Percentiles rank a stretch among this genome's conserved stretches.
Conservation (phyloP, 2,113 vertebrate species). For the Nymphicus hollandicus region DNA sequence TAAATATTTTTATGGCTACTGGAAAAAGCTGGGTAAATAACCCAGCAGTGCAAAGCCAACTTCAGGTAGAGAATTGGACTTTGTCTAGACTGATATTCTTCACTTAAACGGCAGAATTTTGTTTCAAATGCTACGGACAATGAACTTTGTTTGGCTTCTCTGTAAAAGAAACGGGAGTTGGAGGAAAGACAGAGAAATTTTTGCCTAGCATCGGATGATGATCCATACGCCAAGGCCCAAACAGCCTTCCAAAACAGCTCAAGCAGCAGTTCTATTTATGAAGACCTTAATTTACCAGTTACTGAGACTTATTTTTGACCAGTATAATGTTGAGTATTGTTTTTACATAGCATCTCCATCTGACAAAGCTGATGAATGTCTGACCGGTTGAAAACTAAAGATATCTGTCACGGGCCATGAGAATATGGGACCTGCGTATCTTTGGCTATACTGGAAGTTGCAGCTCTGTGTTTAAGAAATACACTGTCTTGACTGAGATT, state of each 20-base stretch:
- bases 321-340: not conserved
- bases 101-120: not conserved
- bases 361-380: not conserved
- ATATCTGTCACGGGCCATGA: not conserved
- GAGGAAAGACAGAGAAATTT: not conserved
- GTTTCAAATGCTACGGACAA: not conserved
- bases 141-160: not conserved
- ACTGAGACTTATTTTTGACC: not conserved
- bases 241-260: not conserved
- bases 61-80: not conserved
- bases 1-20: not conserved
- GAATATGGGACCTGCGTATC: accelerated
- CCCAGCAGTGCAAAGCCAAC: not conserved
- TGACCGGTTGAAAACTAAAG: not conserved
- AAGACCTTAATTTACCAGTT: not conserved
- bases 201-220: not conserved
- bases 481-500: not conserved
- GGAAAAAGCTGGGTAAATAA: not conserved
- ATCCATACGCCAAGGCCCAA: not conserved
- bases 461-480: not conserved
- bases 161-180: not conserved
- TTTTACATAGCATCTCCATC: not conserved
- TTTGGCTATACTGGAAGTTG: not conserved
- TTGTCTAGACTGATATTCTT: not conserved
- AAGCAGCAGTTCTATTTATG: not conserved